Evolutionary conservation across 2,888 invertebrate genomes (phyloP).

Genomic region (Enoplolaimus lenunculus): DNA sequence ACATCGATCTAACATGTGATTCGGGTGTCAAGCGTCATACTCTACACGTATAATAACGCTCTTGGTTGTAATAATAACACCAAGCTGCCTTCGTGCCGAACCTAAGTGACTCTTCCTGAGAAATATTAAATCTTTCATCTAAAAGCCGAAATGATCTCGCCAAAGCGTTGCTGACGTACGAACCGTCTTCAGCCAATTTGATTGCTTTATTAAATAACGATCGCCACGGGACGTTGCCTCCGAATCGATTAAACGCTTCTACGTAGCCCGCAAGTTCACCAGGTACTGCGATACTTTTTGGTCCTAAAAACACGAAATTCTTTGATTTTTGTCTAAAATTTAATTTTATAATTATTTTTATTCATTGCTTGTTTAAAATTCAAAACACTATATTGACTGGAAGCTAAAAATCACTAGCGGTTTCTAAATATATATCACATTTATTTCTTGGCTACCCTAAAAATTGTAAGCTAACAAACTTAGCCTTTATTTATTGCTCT

Average conservation of each 20-base stretch:
- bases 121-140: not conserved
- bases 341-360: not conserved
- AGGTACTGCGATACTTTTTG: conserved; percentile 31
- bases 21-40: no score
- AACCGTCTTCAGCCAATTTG: conserved; percentile 28
- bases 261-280: conserved; percentile 38
- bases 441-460: conserved; percentile 24
- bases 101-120: no score
- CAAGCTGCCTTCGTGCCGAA: no score
- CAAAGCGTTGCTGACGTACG: conserved; percentile 26
- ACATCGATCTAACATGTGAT: no score
- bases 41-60: no score
- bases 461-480: conserved; percentile 19
- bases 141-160: not conserved
- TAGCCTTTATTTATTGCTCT: no score
- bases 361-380: no score
- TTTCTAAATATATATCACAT: no score
- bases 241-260: conserved; percentile 33
- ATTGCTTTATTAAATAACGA: conserved; percentile 35
- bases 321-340: not conserved
- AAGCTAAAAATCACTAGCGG: no score
- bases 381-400: no score
- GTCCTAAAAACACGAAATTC: conserved; percentile 12
- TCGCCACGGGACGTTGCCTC: conserved; percentile 30
- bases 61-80: no score